phyloP scores from a whole-genome alignment of 2,797 vertebrate species.

The Lutjanus argentimaculatus region DNA sequence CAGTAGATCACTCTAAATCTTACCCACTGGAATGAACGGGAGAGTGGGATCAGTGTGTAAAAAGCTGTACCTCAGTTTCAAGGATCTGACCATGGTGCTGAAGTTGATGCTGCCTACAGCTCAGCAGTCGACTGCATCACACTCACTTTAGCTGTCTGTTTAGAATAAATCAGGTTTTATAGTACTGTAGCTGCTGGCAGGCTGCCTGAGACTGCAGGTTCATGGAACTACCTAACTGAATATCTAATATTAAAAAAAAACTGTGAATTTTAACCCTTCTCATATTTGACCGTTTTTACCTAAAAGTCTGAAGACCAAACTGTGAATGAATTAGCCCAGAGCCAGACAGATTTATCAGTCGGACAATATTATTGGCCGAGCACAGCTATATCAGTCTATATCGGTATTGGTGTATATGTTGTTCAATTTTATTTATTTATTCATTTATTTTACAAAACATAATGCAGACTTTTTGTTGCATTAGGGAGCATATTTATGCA shows the following conservation, averaged over 20 bases:
- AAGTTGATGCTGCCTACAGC: conserved; percentile 21
- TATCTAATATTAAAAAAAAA: conserved; percentile 32
- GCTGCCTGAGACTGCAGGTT: conserved; percentile 3
- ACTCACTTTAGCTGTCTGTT: conserved; percentile 3
- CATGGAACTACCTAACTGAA: conserved; percentile 19
- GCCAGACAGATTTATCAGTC: no score
- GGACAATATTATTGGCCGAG: no score
- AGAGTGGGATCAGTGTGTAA: not conserved
- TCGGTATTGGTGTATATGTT: no score
- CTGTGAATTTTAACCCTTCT: conserved; percentile 2
- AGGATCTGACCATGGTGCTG: conserved; percentile 64
- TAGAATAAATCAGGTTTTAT: conserved; percentile 20
- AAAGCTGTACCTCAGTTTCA: not conserved
- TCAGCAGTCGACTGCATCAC: not conserved
- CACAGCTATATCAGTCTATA: no score
- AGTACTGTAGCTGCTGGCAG: conserved; percentile 11
- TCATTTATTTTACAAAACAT: no score
- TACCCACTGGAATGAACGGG: no score
- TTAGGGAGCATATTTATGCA: no score
- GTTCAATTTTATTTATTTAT: no score
- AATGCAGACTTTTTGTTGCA: no score
- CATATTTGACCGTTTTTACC: not conserved
- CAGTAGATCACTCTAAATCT: no score
- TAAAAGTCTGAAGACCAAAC: not conserved
- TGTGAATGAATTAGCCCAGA: not conserved